A percentile compares a stretch with the other conserved stretches of the same genome.
Conservation (phyloP, 2,797 vertebrate species). For the Tapera naevia region DNA sequence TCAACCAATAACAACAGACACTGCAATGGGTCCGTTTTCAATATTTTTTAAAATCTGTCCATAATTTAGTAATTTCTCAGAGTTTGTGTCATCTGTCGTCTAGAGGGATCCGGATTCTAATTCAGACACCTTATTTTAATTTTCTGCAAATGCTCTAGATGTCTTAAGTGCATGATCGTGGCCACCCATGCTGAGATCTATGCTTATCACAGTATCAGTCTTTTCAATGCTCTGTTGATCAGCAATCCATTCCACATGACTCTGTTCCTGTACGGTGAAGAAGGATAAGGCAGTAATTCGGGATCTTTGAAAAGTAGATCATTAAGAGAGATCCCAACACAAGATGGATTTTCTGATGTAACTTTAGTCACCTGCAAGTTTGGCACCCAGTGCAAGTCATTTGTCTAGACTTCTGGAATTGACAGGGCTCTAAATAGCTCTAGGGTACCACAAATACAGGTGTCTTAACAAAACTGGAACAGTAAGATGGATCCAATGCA, state of each 20-base stretch:
- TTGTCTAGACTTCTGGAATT: neutral
- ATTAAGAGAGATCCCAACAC: neutral
- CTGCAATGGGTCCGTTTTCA: neutral
- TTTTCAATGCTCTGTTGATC: neutral
- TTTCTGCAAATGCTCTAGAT: neutral
- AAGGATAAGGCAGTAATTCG: neutral
- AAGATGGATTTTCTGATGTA: neutral
- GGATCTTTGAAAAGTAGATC: neutral
- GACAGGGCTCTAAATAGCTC: neutral
- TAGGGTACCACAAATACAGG: neutral
- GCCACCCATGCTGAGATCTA: neutral
- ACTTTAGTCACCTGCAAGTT: neutral
- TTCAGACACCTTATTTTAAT: neutral
- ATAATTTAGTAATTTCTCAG: neutral
- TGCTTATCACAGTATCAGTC: neutral
- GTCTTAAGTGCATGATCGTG: neutral
- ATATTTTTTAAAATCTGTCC: neutral
- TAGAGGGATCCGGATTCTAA: neutral
- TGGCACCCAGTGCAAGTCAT: neutral
- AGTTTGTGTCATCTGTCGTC: neutral
- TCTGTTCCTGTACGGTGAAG: neutral
- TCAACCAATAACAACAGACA: neutral
- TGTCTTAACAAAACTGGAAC: neutral
- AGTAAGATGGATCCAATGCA: neutral
- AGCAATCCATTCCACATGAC: fast-evolving